phyloP scores from a whole-genome alignment of 1,140 invertebrate species.

The Plectrocnemia conspersa region DNA sequence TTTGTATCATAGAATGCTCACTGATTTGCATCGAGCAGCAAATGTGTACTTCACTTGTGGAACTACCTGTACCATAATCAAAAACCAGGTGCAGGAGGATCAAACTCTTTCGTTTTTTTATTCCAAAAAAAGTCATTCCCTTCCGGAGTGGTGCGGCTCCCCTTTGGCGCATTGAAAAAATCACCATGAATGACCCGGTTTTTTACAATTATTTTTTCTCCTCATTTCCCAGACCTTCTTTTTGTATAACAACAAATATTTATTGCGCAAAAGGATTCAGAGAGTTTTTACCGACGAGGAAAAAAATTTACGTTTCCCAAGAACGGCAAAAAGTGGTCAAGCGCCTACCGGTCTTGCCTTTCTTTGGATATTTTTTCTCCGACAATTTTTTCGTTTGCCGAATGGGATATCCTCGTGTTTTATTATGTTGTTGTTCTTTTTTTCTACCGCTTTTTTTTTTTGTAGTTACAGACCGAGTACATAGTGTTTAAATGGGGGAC shows the following conservation, averaged over 20 bases:
- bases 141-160: not conserved
- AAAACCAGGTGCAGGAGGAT: too few species aligned
- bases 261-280: slow-evolving; percentile 21
- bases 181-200: slow-evolving; percentile 21
- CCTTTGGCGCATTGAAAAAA: slow-evolving; percentile 5
- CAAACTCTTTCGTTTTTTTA: too few species aligned
- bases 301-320: slow-evolving; percentile 7
- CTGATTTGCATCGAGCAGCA: too few species aligned
- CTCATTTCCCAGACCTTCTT: too few species aligned
- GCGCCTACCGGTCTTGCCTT: slow-evolving; percentile 21
- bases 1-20: too few species aligned
- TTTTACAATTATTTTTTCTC: slow-evolving; percentile 24
- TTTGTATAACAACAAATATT: slow-evolving; percentile 20
- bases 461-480: too few species aligned
- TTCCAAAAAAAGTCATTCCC: slow-evolving; percentile 12
- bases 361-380: slow-evolving; percentile 14
- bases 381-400: slow-evolving; percentile 16
- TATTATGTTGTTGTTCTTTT: slow-evolving; percentile 7
- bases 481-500: slow-evolving; percentile 15
- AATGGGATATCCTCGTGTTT: slow-evolving; percentile 4
- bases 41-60: too few species aligned
- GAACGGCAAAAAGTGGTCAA: slow-evolving; percentile 19
- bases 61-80: too few species aligned
- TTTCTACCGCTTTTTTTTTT: slow-evolving; percentile 17
- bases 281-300: not conserved